Evolutionary conservation across 2,888 invertebrate genomes (phyloP), one percentile per base, ranked within the genome.

Genomic region (Cyrtodaria siliqua): DNA sequence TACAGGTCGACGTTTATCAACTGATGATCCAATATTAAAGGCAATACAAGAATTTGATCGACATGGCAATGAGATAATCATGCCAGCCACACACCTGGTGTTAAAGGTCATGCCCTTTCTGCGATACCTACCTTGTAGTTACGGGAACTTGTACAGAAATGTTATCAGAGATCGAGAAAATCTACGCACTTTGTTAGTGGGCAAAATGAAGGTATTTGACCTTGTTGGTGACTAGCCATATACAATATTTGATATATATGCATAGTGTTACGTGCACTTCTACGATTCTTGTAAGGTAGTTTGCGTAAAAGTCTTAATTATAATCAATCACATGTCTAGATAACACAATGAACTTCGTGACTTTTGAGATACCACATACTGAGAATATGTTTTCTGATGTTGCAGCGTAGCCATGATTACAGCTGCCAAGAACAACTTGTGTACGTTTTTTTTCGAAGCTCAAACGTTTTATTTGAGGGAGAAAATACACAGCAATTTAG

Each of bases 91-190:
- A 0, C 86, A 86, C 52, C 59, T 74, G 14, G 56, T 77, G 4
- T 71, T 83, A 23, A 82, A 83, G 62, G 44, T 79, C 27, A 66
- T 84, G 52, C 86, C 86, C 29, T 82, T 79, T 53, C 70, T 86
- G 49, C 69, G 86, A 49, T 64, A 74, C 67, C 76, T 77, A 16
- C 84, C 84, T 6, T 79, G 85, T 60, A 76, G 63, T 67, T 78
- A 82, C 70, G 85, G 85, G 3, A 56, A 69, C 53, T 49, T 85
- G 20, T 85, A 74, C 62, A 57, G 76, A 49, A 63, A 62, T 33
- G 64, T 81, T 14, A 62, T 76, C 26, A 33, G 55, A 4, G 52
- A 64, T 1, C 72, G 66, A 47, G 60, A 64, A 26, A 60, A 64
- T 9, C 53, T 80, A 27, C 59, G 62, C 49, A 56, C 33, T 16